Percentiles rank a stretch among this genome's conserved stretches.
phyloP scores from a whole-genome alignment of 2,797 vertebrate species.

The Lutjanus argentimaculatus region DNA sequence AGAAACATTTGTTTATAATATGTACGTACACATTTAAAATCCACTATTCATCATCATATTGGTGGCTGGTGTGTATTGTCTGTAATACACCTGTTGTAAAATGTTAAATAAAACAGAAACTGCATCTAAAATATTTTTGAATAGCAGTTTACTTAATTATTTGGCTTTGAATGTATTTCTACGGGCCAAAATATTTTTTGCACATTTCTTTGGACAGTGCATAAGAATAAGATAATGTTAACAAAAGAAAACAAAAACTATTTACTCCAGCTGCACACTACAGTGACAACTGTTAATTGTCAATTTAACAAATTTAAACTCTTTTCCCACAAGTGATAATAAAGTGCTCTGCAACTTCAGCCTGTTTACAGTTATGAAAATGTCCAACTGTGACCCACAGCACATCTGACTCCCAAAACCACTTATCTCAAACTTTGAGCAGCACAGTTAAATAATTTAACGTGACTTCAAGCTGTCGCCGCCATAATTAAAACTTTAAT shows the following conservation, averaged over 20 bases:
- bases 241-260: not conserved
- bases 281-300: not conserved
- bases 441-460: not conserved
- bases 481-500: constrained; percentile 3
- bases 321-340: constrained; percentile 1
- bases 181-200: not conserved
- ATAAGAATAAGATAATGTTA: not conserved
- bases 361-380: constrained; percentile 26
- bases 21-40: not conserved
- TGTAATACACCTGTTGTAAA: constrained; percentile 29
- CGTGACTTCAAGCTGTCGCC: not conserved
- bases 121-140: not conserved
- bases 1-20: not conserved
- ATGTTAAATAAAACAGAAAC: not conserved
- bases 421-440: constrained; percentile 8
- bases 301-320: constrained; percentile 2
- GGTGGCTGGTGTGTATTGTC: not conserved
- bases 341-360: constrained; percentile 20
- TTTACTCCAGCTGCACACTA: not conserved
- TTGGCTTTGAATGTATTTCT: constrained; percentile 7
- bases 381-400: not conserved
- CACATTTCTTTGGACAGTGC: constrained; percentile 8
- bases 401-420: constrained; percentile 2
- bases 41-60: not conserved
- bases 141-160: not conserved